Evolutionary conservation across 2,797 vertebrate species (phyloP), one percentile per base, ranked within the genome.

Genomic region (Vireo griseus): DNA sequence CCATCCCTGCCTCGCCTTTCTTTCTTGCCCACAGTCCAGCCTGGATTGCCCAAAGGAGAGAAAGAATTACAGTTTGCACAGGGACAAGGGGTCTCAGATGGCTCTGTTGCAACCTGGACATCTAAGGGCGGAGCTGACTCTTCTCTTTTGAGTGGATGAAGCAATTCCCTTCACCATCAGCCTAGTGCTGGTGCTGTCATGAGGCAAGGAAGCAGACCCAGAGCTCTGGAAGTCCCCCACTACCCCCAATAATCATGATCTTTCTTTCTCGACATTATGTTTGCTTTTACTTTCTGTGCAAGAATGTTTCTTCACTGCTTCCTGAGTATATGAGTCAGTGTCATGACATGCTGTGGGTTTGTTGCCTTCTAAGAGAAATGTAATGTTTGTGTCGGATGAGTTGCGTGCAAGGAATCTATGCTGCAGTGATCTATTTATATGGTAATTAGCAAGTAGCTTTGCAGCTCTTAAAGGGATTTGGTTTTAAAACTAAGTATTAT

Each of bases 401-500:
- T 51, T 94, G 13, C 0, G 1, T 89, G 58, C 80, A 39, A 77
- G 54, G 69, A 83, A 78, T 88, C 47, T 58, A 42, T 86, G 94
- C 92, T 93, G 88, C 84, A 83, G 62, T 79, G 81, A 94, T 95
- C 87, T 96, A 80, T 97, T 97, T 97, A 92, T 97, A 96, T 96
- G 96, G 79, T 97, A 97, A 97, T 97, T 94, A 94, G 68, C 88
- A 95, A 92, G 86, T 88, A 95, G 86, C 93, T 96, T 96, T 97
- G 92, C 95, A 88, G 92, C 87, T 93, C 91, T 96, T 94, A 66
- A 84, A 96, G 94, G 88, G 84, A 94, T 97, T 97, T 97, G 33
- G 51, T 97, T 97, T 95, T 92, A 96, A 96, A 96, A 95, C 65
- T 79, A 69, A 66, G 79, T 77, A 45, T 93, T 92, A 66, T 93